Evolutionary conservation across 2,113 vertebrate genomes (phyloP), one percentile per base, ranked within the genome.

Genomic region (Riparia riparia): DNA sequence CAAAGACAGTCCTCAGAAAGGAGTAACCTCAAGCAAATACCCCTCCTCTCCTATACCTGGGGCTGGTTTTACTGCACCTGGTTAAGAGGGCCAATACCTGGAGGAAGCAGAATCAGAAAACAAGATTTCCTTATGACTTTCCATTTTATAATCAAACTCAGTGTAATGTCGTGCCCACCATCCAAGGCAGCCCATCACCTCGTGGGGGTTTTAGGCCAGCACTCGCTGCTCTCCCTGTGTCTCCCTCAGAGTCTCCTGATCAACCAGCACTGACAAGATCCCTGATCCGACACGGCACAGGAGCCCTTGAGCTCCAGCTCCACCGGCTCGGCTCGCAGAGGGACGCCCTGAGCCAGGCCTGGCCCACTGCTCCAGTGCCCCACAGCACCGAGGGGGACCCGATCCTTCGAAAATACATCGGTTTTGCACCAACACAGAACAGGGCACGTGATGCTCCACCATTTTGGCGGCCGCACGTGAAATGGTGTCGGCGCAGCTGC

Each of bases 251-350:
- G 9, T 29, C 44, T 16, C 56, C 44, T 37, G 74, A 60, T 29
- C 31, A 54, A 18, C 25, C 47, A 32, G 41, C 25, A 2, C 5
- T 6, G 0, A 17, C 9, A 3, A 50, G 49, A 50, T 18, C 50
- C 61, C 56, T 1, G 3, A 6, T 8, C 10, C 2, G 24, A 24
- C 22, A 13, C 0, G 0, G 21, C 21, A 1, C 17, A 1, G 70
- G 45, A 24, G 20, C 44, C 29, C 6, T 37, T 3, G 26, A 49
- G 24, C 76, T 14, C 16, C 14, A 3, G 8, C 37, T n/a, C 45
- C 41, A 17, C 5, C 14, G 2, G 26, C 26, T 2, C 2, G 0
- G 37, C 58, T 37, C 2, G 0, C 45, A 68, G 29, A 1, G 0
- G 39, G 73, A 53, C 24, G 0, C n/a, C 22, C 53, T 12, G 41